These are phyloP conservation scores for Neogale vison DNA, from an alignment of 2,113 vertebrate genomes.

Conservation along the genomic window DNA sequence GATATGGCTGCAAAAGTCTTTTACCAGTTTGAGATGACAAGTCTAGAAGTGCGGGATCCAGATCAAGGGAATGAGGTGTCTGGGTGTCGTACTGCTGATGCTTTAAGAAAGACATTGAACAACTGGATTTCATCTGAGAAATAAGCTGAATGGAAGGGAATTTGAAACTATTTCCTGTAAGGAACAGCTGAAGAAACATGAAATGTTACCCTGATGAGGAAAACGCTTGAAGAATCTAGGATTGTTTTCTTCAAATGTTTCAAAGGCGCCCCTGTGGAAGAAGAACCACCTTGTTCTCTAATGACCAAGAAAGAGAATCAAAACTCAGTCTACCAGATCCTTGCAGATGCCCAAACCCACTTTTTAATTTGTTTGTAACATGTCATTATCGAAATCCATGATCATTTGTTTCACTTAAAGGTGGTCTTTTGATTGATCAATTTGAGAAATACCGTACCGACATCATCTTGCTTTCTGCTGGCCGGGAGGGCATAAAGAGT, in stretches of 20 bases:
- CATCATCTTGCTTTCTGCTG: not conserved
- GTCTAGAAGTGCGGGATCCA: not conserved
- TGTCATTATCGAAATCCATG: not conserved
- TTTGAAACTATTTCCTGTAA: slow-evolving; percentile 30
- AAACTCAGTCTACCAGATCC: not conserved
- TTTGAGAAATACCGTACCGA: not conserved
- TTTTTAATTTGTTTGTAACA: not conserved
- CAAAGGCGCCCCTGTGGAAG: not conserved
- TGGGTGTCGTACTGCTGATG: not conserved
- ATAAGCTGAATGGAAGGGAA: not conserved
- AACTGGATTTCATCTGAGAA: slow-evolving; percentile 30
- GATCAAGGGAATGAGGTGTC: not conserved
- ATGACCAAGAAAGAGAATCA: not conserved
- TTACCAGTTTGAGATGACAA: not conserved
- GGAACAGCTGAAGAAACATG: slow-evolving; percentile 39
- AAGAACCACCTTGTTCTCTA: not conserved
- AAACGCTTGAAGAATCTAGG: not conserved
- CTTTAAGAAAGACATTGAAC: slow-evolving; percentile 22
- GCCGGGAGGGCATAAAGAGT: not conserved
- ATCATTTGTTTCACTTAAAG: not conserved
- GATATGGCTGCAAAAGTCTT: not conserved
- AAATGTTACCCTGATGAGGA: not conserved
- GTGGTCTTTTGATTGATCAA: not conserved
- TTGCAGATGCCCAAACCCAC: not conserved
- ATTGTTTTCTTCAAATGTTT: slow-evolving; percentile 1